These are phyloP conservation scores for Aramus guarauna DNA, from an alignment of 2,113 vertebrate species.

Conservation along the genomic window DNA sequence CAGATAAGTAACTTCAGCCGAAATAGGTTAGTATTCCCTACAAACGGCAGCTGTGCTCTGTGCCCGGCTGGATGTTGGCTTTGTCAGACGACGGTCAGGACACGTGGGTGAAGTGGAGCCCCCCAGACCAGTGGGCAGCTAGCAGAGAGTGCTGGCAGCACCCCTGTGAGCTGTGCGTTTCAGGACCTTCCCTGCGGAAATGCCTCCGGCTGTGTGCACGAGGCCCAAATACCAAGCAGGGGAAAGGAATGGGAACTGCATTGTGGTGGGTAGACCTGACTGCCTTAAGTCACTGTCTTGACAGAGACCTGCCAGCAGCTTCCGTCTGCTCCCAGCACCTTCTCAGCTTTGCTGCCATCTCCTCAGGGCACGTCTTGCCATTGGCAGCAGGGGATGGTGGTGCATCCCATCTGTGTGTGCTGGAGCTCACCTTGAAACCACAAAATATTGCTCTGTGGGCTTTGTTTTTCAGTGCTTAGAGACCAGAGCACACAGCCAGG, in stretches of 20 bases:
- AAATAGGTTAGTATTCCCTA: not conserved
- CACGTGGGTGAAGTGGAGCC: fast-evolving
- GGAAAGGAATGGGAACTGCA: not conserved
- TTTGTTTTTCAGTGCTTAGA: not conserved
- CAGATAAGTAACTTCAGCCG: not conserved
- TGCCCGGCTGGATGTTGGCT: not conserved
- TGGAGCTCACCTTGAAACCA: not conserved
- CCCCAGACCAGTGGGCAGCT: not conserved
- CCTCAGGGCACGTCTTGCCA: not conserved
- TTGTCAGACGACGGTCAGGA: not conserved
- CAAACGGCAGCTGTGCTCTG: fast-evolving
- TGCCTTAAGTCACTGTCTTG: not conserved
- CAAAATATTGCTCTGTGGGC: too few species aligned
- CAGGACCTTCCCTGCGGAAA: not conserved
- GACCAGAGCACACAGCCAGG: not conserved
- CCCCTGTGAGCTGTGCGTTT: not conserved
- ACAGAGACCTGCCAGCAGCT: not conserved
- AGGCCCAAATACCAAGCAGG: not conserved
- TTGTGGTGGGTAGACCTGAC: fast-evolving
- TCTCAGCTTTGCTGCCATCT: not conserved
- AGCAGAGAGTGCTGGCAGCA: not conserved
- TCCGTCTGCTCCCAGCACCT: not conserved
- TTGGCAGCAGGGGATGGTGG: not conserved
- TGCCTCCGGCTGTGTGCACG: not conserved
- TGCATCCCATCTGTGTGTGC: not conserved